Evolutionary conservation across 2,888 invertebrate genomes (phyloP), one percentile per base, ranked within the genome.

Genomic region (Agelastica alni): DNA sequence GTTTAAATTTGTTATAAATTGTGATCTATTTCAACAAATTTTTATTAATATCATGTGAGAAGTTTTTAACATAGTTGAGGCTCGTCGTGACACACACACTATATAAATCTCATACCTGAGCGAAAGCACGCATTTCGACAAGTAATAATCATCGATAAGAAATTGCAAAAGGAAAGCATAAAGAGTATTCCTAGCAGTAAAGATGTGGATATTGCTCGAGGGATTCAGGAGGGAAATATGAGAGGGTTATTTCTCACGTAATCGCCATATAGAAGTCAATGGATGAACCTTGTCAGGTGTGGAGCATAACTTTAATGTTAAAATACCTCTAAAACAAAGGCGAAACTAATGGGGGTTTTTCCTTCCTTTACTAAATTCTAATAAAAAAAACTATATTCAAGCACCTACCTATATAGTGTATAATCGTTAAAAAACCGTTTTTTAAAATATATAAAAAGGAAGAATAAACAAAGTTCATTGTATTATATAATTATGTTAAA

Each of bases 121-220:
- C 32, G 32, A 31, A 58, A 58, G 57, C 57, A 49, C 55, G 61
- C 59, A 63, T 60, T 70, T 70, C 70, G 72, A 70, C 71, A 70
- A 68, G 70, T 71, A 69, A 69, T 74, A 74, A 74, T 70, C 72
- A 74, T 70, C 64, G 73, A 70, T 72, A 74, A 74, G 71, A 66
- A 68, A 73, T 63, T 63, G 67, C 71, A 60, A 64, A 67, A 64
- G 68, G 61, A 58, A 56, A 58, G 58, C 70, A 69, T 74, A 74
- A 73, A 74, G 64, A 66, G 64, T 58, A 60, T 56, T 60, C 60
- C 57, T 66, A 67, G 68, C 67, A 67, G 65, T 65, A 62, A 66
- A 68, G 73, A 71, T 73, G 72, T 62, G 72, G 71, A 72, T 74
- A 74, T 75, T 74, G 72, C 75, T 73, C 74, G 55, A 56, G 74